Evolutionary conservation across 2,797 vertebrate species (phyloP), one percentile per base, ranked within the genome.

Genomic region (Euthynnus affinis): DNA sequence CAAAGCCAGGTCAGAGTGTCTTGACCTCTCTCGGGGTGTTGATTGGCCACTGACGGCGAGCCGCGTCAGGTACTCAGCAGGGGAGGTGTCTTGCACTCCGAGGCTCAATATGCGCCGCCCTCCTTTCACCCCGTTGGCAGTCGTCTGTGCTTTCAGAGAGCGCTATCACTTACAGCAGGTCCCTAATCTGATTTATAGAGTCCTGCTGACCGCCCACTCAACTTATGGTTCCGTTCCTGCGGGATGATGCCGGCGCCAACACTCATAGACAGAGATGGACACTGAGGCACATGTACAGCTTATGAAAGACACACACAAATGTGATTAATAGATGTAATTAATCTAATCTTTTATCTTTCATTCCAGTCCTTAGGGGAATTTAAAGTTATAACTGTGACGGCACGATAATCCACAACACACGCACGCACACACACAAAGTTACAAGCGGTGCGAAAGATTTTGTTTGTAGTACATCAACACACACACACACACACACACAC

Each of bases 181-280:
- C 78, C 62, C 76, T 85, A 34, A 75, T 80, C 64, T 78, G 80
- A 86, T 87, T 88, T 75, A 58, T 23, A 29, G 48, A 62, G 60
- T 71, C 74, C 64, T 3, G 29, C 76, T 80, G 80, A 80, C 74
- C 44, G 29, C 52, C 73, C 57, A 51, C 75, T 87, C 49, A 49
- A 18, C 74, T 62, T 80, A 34, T 64, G 20, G 66, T 51, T 66
- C 62, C 15, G 70, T 78, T 59, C 56, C 69, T 62, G 78, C 67
- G 44, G 66, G 29, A 69, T 61, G 84, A 85, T 14, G 2, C 22
- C 4, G 1, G 15, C 9, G 20, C 40, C 63, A 46, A 74, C 22
- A 56, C 40, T 69, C 65, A 71, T 18, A 66, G 15, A 75, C 44
- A 18, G 20, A 40, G 13, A 42, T 37, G 2, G 51, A 68, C 67